A percentile compares a stretch with the other conserved stretches of the same genome.
These are phyloP conservation scores for Halocynthia roretzi DNA, from an alignment of 23 tunicate genomes.

Conservation along the genomic window DNA sequence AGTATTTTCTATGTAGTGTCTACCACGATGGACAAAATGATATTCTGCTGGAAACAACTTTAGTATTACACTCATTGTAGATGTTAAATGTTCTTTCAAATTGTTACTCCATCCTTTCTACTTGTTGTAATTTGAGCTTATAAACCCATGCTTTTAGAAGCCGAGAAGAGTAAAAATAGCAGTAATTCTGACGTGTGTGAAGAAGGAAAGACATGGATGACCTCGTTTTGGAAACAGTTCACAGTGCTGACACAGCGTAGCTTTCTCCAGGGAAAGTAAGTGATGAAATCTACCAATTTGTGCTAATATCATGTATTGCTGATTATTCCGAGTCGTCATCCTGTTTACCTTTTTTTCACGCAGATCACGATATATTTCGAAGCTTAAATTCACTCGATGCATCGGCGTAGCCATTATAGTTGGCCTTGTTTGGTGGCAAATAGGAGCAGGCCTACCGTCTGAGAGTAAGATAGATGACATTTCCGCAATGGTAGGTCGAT, in stretches of 20 bases:
- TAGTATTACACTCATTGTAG: no score
- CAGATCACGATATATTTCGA: constrained; percentile 77
- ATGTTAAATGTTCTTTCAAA: no score
- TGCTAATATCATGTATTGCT: not conserved
- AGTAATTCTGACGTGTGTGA: not conserved
- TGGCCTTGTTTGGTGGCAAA: constrained; percentile 76
- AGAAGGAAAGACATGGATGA: constrained; percentile 35
- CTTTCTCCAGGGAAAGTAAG: constrained; percentile 80
- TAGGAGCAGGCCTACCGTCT: constrained; percentile 43
- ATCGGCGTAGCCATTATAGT: constrained; percentile 73
- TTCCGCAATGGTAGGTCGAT: constrained; percentile 11
- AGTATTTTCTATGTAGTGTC: no score
- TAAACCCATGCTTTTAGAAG: no score
- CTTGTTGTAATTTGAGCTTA: no score
- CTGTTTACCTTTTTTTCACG: not conserved
- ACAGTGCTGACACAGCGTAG: constrained; percentile 64
- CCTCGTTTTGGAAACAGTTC: constrained; percentile 63
- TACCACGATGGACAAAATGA: no score
- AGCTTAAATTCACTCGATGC: constrained; percentile 62
- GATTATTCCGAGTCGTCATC: not conserved
- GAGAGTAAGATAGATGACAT: constrained; percentile 56
- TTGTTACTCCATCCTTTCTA: no score
- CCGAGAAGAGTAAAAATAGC: no score
- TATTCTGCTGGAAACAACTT: no score
- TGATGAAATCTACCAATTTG: not conserved